These are phyloP conservation scores for Eutrigla gurnardus DNA, from an alignment of 2,797 vertebrate species.

Conservation along the genomic window DNA sequence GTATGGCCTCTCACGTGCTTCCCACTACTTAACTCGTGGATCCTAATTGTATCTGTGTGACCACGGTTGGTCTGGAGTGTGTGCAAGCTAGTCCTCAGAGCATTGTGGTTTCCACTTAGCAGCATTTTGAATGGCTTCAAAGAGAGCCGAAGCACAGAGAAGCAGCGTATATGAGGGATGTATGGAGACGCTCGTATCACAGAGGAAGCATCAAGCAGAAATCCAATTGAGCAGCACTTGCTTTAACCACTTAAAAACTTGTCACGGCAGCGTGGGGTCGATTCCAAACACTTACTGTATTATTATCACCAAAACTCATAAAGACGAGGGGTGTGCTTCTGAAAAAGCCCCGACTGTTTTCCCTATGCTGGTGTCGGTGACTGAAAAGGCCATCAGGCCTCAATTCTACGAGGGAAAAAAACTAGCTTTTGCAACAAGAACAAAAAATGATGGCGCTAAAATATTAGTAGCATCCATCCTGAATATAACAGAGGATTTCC, in stretches of 20 bases:
- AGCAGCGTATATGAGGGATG: neutral
- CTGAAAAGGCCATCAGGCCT: neutral
- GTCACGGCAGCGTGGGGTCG: neutral
- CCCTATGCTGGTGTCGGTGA: neutral
- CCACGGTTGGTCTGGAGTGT: conserved; percentile 28
- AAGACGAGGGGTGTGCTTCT: conserved; percentile 5
- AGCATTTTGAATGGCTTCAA: conserved; percentile 27
- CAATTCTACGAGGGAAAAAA: neutral
- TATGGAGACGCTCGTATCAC: neutral
- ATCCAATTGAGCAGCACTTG: neutral
- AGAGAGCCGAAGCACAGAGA: neutral
- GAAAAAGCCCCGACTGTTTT: neutral
- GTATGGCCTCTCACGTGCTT: conserved; percentile 19
- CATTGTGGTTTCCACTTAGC: conserved; percentile 47
- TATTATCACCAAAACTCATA: neutral
- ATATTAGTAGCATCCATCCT: neutral
- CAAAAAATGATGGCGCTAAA: neutral
- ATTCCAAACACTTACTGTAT: neutral
- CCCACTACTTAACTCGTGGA: conserved; percentile 41
- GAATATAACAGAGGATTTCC: neutral
- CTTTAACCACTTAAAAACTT: neutral
- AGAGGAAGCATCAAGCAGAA: neutral
- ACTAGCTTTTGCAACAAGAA: neutral
- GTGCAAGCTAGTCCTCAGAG: conserved; percentile 34
- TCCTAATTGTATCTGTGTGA: conserved; percentile 49